Conservation (phyloP, 2,113 vertebrate genomes). For the Micromys minutus region DNA sequence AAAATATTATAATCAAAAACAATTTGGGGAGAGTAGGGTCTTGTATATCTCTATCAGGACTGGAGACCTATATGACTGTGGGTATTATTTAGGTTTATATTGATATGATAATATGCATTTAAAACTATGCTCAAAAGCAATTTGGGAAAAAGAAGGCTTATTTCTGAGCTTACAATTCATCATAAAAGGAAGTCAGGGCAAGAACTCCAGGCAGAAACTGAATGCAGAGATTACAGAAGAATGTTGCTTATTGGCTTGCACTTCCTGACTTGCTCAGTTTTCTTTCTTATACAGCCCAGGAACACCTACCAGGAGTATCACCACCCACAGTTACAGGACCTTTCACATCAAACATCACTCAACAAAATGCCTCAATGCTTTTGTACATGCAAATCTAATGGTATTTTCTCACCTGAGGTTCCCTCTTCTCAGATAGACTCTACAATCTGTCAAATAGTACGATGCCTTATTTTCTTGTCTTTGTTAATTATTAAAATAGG, state of each 20-base stretch:
- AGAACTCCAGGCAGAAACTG: background rate
- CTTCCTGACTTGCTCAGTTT: background rate
- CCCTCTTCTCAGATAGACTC: background rate
- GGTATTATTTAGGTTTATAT: too few species aligned
- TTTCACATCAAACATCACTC: background rate
- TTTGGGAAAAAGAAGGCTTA: background rate
- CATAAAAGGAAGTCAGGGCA: background rate
- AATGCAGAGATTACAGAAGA: background rate
- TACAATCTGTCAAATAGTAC: background rate
- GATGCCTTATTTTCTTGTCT: background rate
- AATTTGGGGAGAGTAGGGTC: too few species aligned
- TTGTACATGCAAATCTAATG: background rate
- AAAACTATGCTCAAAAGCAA: too few species aligned
- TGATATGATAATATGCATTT: too few species aligned
- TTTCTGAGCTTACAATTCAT: background rate
- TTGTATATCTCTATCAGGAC: background rate
- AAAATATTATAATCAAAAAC: too few species aligned
- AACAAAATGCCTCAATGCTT: background rate
- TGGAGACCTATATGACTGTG: too few species aligned
- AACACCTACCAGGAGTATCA: background rate
- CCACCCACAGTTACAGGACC: background rate
- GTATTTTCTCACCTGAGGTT: background rate
- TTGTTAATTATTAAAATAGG: background rate
- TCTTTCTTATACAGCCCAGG: background rate
- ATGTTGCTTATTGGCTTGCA: background rate